Base-by-base conservation (phyloP, 2,888 invertebrate species). In the Tinea semifulvella region DNA sequence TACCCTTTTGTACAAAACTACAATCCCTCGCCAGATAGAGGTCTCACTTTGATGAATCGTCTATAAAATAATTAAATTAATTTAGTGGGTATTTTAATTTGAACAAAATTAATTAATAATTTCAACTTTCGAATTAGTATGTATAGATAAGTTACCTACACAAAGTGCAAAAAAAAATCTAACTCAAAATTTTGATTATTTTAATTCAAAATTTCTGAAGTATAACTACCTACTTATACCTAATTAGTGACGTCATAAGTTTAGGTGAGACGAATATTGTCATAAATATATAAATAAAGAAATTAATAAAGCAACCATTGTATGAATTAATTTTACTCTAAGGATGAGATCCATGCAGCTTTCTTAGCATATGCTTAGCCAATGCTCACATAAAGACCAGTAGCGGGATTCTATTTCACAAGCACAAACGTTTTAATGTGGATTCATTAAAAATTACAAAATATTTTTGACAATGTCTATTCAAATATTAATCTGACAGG, bases 271-370 rank as follows among this genome's bases (percentile, higher is more conserved):
- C 79, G 80, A 40, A 75, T 82, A 82, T 82, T 82, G 81, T 82
- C 82, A 81, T 82, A 80, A 80, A 83, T 82, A 82, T 81, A 82
- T 81, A 81, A 81, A 81, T 81, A 82, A 80, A 79, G 77, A 81
- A 81, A 81, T 81, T 80, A 82, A 82, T 82, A 82, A 82, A 82
- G 80, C 80, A 82, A 79, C 81, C 77, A 82, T 82, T 82, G 81
- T 81, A 82, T 56, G 57, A 50, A 56, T 63, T 63, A 66, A 70
- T 74, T 80, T 77, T n/a, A n/a, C n/a, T n/a, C n/a, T n/a, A n/a
- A n/a, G n/a, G n/a, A n/a, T n/a, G n/a, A n/a, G n/a, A n/a, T n/a
- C n/a, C n/a, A n/a, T n/a, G n/a, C n/a, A n/a, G n/a, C n/a, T n/a
- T n/a, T n/a, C n/a, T n/a, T n/a, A n/a, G n/a, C n/a, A n/a, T n/a